phyloP scores from a whole-genome alignment of 2,888 invertebrate genomes.

The Colostygia pectinataria region DNA sequence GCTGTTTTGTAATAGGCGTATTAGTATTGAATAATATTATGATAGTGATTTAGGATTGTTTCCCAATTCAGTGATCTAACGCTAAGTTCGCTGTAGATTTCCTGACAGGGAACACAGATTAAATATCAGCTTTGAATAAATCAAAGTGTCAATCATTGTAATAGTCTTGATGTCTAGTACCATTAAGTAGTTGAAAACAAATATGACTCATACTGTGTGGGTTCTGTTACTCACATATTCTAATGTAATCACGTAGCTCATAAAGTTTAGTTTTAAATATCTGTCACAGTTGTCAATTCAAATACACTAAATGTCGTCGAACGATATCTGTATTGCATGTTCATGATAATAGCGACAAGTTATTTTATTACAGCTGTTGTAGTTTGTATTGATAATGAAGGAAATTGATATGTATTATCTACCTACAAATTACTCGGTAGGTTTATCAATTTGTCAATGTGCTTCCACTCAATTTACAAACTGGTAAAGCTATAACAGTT shows the following conservation, averaged over 20 bases:
- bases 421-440: neutral
- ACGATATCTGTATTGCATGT: conserved; percentile 35
- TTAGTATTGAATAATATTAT: conserved; percentile 12
- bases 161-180: conserved; percentile 17
- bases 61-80: conserved; percentile 17
- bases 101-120: conserved; percentile 8
- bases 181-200: conserved; percentile 14
- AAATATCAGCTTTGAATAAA: conserved; percentile 4
- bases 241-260: conserved; percentile 10
- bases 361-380: conserved; percentile 25
- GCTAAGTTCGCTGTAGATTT: conserved; percentile 5
- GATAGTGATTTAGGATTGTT: conserved; percentile 6
- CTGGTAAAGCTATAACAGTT: no score
- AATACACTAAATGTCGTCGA: conserved; percentile 29
- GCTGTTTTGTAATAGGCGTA: conserved; percentile 12
- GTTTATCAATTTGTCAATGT: no score
- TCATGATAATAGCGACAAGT: conserved; percentile 23
- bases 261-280: conserved; percentile 20
- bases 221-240: conserved; percentile 1
- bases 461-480: no score
- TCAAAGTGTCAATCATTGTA: conserved; percentile 25
- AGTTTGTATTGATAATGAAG: conserved; percentile 24
- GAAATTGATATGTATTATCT: conserved; percentile 16
- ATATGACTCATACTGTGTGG: conserved; percentile 27
- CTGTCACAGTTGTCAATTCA: conserved; percentile 5